Evolutionary conservation across 2,888 invertebrate species (phyloP), one percentile per base, ranked within the genome.

Genomic region (Charanyca ferruginea): DNA sequence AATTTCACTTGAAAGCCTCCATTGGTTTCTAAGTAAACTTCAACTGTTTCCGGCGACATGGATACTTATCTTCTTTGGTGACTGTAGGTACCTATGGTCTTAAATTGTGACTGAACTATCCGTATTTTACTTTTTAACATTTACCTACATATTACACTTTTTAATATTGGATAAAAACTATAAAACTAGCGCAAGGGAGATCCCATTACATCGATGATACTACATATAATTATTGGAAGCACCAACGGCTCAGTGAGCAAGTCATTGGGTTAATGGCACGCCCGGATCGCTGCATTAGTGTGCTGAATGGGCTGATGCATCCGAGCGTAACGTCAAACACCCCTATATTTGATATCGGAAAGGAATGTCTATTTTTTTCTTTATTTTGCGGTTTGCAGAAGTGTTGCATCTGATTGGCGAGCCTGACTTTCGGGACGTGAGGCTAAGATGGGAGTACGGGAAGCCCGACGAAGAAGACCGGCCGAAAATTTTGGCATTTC

Each of bases 391-490:
- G 71, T 81, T 94, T 90, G 41, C 95, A 97, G 97, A 95, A 85
- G 96, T 97, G 65, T 92, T 95, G 74, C 96, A 97, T 85, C 89
- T 97, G 69, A 96, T 96, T 69, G 97, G 96, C 35, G 97, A 97
- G 84, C 97, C 97, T 23, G 97, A 97, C 85, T 97, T 97, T 86
- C 93, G 97, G 60, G 96, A 96, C 83, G 97, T 97, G 18, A 94
- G 95, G 3, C 93, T 97, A 25, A 96, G 96, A 51, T 97, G 97
- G 97, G 96, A 97, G 83, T 96, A 96, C 69, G 96, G 96, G 3
- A 82, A 83, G 38, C 87, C 79, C 18, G 91, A 92, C 5, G 92
- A 91, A 18, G 91, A 89, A 45, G 85, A 90, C 74, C 77, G 85
- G 70, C 92, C 96, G 52, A 95, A 95, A 76, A 89, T 96, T 47